Evolutionary conservation across 2,797 vertebrate genomes (phyloP).

Genomic region (Platyrinchus mystaceus): DNA sequence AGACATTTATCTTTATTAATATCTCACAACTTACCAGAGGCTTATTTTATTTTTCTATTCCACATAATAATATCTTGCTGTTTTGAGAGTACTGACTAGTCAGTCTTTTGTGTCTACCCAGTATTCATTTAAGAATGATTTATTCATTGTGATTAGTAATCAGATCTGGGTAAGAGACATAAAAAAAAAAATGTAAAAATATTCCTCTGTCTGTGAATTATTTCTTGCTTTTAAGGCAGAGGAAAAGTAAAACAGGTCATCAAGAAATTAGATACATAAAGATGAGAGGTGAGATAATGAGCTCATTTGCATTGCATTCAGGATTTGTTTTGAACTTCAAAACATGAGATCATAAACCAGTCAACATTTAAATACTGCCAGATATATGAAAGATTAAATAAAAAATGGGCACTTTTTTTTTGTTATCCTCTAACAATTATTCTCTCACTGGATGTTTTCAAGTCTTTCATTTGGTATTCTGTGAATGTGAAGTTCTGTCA

Average conservation of each 20-base stretch:
- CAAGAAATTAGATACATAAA: constrained; percentile 61
- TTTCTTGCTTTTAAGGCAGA: constrained; percentile 39
- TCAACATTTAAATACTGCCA: constrained; percentile 42
- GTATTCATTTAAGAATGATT: constrained; percentile 15
- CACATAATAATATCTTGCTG: background rate
- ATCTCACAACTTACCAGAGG: background rate
- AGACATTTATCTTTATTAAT: background rate
- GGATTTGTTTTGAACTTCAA: constrained; percentile 67
- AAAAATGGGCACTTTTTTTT: constrained; percentile 21
- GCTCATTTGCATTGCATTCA: constrained; percentile 63
- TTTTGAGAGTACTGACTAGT: background rate
- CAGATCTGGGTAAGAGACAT: constrained; percentile 1
- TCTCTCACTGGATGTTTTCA: constrained; percentile 1
- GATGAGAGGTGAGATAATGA: constrained; percentile 69
- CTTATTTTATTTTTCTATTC: background rate
- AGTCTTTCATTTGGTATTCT: background rate
- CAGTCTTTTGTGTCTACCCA: background rate
- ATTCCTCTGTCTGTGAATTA: constrained; percentile 13
- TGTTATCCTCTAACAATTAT: constrained; percentile 21
- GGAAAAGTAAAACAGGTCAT: constrained; percentile 50
- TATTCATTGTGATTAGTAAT: constrained; percentile 6
- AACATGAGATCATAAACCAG: constrained; percentile 35
- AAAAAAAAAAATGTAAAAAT: constrained; percentile 23
- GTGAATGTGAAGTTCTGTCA: background rate
- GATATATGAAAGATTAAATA: constrained; percentile 34